phyloP scores from a whole-genome alignment of 1,140 invertebrate species.

The Apis laboriosa region DNA sequence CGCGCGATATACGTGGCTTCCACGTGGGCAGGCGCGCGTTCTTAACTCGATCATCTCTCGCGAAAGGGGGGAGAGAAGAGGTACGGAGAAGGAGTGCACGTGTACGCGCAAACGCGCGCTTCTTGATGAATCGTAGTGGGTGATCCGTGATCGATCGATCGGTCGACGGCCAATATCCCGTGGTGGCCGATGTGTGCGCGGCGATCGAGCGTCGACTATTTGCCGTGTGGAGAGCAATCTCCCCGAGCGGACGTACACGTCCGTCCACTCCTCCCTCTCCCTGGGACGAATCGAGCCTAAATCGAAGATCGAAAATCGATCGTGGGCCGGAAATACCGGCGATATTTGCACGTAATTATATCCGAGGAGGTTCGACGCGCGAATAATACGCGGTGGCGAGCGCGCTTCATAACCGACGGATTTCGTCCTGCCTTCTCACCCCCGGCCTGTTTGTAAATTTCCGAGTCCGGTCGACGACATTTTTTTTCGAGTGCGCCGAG shows the following conservation, averaged over 20 bases:
- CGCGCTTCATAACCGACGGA: too few species aligned
- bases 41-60: constrained; percentile 29
- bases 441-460: constrained; percentile 49
- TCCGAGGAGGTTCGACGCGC: background rate
- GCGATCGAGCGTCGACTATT: constrained; percentile 56
- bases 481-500: background rate
- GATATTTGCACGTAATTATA: constrained; percentile 64
- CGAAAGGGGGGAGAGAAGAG: background rate
- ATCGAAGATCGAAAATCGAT: constrained; percentile 67
- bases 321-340: constrained; percentile 41
- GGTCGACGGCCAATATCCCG: constrained; percentile 55
- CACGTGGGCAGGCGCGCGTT: constrained; percentile 10
- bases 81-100: background rate
- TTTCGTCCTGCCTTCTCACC: background rate
- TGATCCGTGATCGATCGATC: constrained; percentile 58
- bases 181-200: constrained; percentile 39
- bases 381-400: too few species aligned
- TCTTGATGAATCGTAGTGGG: constrained; percentile 53
- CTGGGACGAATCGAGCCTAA: constrained; percentile 47
- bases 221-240: constrained; percentile 45
- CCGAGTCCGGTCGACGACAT: background rate
- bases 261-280: too few species aligned
- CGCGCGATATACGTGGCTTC: background rate
- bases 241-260: background rate
- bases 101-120: constrained; percentile 19